phyloP scores from a whole-genome alignment of 1,140 invertebrate species.

The Globodera rostochiensis region DNA sequence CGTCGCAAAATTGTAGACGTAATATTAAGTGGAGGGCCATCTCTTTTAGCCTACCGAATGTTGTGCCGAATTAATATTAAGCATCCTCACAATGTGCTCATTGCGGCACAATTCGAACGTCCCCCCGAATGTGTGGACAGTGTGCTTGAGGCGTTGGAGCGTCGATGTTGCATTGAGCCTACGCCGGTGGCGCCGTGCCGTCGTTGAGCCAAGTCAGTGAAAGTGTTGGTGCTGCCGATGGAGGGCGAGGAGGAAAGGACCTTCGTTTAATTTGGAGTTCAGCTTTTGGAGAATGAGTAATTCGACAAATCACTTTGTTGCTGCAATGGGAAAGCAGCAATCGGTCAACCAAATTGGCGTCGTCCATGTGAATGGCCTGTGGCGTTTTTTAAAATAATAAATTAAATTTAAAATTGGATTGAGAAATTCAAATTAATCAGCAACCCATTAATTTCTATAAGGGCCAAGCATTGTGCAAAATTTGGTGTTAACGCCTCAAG shows the following conservation, averaged over 20 bases:
- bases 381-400: neutral
- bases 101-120: conserved; percentile 60
- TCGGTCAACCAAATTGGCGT: conserved; percentile 59
- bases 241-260: conserved; percentile 59
- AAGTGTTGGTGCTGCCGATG: conserved; percentile 63
- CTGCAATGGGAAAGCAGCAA: conserved; percentile 58
- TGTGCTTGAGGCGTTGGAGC: conserved; percentile 64
- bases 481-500: neutral
- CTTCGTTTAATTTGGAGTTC: conserved; percentile 31
- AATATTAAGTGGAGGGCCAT: too few species aligned
- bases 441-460: too few species aligned
- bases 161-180: conserved; percentile 45
- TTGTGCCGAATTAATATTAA: neutral
- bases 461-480: too few species aligned
- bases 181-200: conserved; percentile 51
- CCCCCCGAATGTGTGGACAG: conserved; percentile 65
- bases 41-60: neutral
- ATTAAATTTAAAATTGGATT: neutral
- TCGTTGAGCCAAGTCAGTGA: conserved; percentile 62
- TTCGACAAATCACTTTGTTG: conserved; percentile 21
- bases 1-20: neutral
- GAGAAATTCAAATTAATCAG: neutral
- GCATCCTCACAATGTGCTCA: conserved; percentile 48
- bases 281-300: neutral
- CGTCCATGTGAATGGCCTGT: conserved; percentile 64